Conservation (phyloP, 2,888 invertebrate genomes). For the Diadromus collaris region DNA sequence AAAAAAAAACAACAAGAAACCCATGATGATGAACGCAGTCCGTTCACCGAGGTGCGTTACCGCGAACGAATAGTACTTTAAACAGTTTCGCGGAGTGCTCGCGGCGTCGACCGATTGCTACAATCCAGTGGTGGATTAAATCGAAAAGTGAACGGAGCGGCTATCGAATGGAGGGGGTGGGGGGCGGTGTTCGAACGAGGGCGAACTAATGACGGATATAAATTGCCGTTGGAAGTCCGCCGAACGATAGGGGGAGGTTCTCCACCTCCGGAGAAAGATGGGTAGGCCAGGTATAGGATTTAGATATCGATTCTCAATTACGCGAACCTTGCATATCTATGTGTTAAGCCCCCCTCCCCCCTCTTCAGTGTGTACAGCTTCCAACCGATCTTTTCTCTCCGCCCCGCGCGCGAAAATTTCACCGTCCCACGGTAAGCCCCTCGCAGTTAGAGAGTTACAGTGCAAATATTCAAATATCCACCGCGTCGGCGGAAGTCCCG, state of each 20-base stretch:
- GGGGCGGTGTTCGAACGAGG: constrained; percentile 43
- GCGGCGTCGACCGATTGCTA: constrained; percentile 49
- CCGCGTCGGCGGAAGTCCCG: constrained; percentile 20
- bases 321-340: constrained; percentile 50
- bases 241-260: background rate
- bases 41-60: background rate
- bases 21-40: constrained; percentile 17
- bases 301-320: constrained; percentile 62
- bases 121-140: constrained; percentile 53
- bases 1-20: background rate
- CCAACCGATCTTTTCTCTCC: constrained; percentile 44
- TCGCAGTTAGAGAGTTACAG: constrained; percentile 57
- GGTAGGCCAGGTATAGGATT: constrained; percentile 40
- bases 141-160: constrained; percentile 45
- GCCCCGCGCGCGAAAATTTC: constrained; percentile 26
- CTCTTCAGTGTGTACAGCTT: too few species aligned
- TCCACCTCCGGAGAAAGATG: background rate
- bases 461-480: constrained; percentile 60
- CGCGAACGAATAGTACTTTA: constrained; percentile 45
- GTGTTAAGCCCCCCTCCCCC: constrained; percentile 8
- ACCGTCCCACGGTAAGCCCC: constrained; percentile 20
- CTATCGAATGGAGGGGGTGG: constrained; percentile 1
- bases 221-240: constrained; percentile 47
- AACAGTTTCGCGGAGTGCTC: constrained; percentile 37
- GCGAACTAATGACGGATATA: constrained; percentile 59